Conservation (phyloP, 2,888 invertebrate species). For the Lochmaea capreae region DNA sequence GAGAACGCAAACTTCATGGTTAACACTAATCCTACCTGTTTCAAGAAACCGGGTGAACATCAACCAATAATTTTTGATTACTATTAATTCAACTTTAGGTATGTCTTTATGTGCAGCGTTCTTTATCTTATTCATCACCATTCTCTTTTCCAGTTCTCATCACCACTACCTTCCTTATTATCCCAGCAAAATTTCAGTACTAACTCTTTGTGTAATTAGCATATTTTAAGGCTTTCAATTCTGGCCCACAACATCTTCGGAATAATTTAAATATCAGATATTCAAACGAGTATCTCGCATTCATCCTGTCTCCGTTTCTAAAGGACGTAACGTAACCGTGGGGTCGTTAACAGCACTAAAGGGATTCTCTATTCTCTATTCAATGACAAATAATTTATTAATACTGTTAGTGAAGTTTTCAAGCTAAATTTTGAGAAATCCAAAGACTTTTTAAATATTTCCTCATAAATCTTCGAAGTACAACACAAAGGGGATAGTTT, state of each 20-base stretch:
- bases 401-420: neutral
- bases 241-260: slow-evolving; percentile 48
- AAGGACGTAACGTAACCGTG: neutral
- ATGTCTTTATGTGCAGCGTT: neutral
- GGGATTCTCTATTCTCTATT: neutral
- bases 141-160: neutral
- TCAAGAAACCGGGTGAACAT: too few species aligned
- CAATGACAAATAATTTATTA: neutral
- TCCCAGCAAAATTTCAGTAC: slow-evolving; percentile 45
- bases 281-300: slow-evolving; percentile 37
- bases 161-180: slow-evolving; percentile 40
- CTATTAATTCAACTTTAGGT: too few species aligned
- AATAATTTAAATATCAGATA: slow-evolving; percentile 48
- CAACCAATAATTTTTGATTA: too few species aligned
- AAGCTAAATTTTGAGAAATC: neutral
- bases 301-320: slow-evolving; percentile 21
- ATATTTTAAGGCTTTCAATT: slow-evolving; percentile 48
- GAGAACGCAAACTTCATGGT: too few species aligned
- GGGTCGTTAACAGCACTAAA: neutral
- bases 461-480: too few species aligned
- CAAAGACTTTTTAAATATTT: neutral
- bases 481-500: too few species aligned
- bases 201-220: slow-evolving; percentile 47
- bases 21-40: too few species aligned
- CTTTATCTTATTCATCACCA: slow-evolving; percentile 2